Percentiles rank a stretch among this genome's conserved stretches.
Conservation (phyloP, 2,888 invertebrate species). For the Andrena praecox region DNA sequence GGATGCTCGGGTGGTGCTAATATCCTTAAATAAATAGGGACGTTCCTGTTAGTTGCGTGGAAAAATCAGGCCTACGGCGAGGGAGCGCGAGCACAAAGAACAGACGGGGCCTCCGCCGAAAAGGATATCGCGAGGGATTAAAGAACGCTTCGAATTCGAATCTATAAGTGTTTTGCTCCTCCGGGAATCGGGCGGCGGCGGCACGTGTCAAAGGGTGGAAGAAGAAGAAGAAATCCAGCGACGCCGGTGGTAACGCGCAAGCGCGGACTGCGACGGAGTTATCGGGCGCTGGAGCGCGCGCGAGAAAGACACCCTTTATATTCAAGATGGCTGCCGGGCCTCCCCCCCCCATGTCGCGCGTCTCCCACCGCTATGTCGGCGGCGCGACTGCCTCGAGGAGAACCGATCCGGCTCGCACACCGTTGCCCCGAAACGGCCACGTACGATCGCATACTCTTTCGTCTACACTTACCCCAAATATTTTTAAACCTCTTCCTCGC, state of each 20-base stretch:
- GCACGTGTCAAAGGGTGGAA: constrained; percentile 80
- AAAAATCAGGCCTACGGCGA: constrained; percentile 15
- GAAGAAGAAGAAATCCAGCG: constrained; percentile 61
- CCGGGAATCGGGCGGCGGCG: constrained; percentile 72
- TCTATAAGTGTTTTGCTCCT: constrained; percentile 73
- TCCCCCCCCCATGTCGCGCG: constrained; percentile 42
- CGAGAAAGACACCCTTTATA: constrained; percentile 41
- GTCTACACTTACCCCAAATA: constrained; percentile 71
- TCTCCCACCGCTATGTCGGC: constrained; percentile 46
- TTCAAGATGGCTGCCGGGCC: constrained; percentile 56
- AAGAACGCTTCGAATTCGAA: constrained; percentile 65
- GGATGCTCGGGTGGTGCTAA: neutral
- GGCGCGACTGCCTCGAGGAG: constrained; percentile 47
- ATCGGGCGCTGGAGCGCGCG: neutral
- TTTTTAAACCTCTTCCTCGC: constrained; percentile 65
- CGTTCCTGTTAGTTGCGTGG: constrained; percentile 12
- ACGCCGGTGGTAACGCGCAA: constrained; percentile 63
- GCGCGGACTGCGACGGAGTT: constrained; percentile 65
- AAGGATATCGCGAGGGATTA: constrained; percentile 52
- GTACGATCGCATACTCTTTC: constrained; percentile 51
- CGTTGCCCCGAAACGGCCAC: constrained; percentile 58
- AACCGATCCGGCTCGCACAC: constrained; percentile 40
- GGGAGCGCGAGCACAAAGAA: constrained; percentile 10
- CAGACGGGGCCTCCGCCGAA: constrained; percentile 12
- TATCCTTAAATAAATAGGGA: neutral